phyloP scores from a whole-genome alignment of 35 echinoderm and acorn worm genomes.

The Heliocidaris tuberculata region DNA sequence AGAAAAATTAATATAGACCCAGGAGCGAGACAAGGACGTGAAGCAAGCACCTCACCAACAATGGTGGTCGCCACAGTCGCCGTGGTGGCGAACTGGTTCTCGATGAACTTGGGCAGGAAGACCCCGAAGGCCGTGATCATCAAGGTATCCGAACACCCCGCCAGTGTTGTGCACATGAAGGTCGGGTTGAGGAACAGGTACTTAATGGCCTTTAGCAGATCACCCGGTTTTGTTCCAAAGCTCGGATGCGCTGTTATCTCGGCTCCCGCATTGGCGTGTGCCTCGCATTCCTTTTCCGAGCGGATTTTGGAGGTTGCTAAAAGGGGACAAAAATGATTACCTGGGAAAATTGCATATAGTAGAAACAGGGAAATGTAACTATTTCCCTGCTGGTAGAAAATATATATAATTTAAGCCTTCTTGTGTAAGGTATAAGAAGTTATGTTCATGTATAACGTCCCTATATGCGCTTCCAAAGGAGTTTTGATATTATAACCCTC shows the following conservation, averaged over 20 bases:
- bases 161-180: constrained; percentile 56
- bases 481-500: too few relatives aligned
- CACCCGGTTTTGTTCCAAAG: constrained; percentile 51
- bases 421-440: not conserved
- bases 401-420: not conserved
- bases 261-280: constrained; percentile 41
- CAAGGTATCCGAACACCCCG: constrained; percentile 54
- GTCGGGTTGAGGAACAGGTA: constrained; percentile 68
- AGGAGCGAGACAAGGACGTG: too few relatives aligned
- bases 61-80: constrained; percentile 55
- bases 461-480: too few relatives aligned
- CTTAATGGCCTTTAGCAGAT: constrained; percentile 58
- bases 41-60: constrained; percentile 54
- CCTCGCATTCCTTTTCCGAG: constrained; percentile 66
- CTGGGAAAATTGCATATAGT: not conserved
- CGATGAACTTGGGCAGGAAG: constrained; percentile 74
- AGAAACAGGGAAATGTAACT: too few relatives aligned
- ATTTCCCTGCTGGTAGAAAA: too few relatives aligned
- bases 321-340: not conserved
- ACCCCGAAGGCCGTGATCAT: constrained; percentile 59
- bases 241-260: constrained; percentile 27
- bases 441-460: not conserved
- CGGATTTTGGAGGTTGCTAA: constrained; percentile 61
- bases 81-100: constrained; percentile 65
- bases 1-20: too few relatives aligned